These are phyloP conservation scores for Astyanax mexicanus DNA, from an alignment of 2,797 vertebrate genomes.

Conservation along the genomic window DNA sequence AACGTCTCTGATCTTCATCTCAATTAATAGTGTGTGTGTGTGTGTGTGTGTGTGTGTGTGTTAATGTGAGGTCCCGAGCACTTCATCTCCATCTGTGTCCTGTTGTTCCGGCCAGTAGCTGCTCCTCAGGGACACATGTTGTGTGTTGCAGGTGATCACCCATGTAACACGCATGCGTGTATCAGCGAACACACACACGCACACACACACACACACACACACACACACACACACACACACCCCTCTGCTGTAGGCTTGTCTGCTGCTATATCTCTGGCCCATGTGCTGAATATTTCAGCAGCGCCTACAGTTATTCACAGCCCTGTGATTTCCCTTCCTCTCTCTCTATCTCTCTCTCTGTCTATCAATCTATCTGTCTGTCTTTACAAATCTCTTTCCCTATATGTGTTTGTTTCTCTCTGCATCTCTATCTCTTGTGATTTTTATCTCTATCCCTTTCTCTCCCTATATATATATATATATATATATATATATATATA, in stretches of 20 bases:
- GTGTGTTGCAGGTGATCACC: not conserved
- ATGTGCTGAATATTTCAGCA: constrained; percentile 61
- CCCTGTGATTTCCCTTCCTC: constrained; percentile 21
- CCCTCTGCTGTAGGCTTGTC: constrained; percentile 21
- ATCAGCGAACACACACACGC: not conserved
- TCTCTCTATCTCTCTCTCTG: not conserved
- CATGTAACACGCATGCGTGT: not conserved
- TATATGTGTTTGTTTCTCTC: not conserved
- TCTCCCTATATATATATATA: not conserved
- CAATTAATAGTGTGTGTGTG: no score
- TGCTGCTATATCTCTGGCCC: constrained; percentile 53
- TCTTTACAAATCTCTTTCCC: not conserved
- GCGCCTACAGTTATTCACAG: constrained; percentile 54
- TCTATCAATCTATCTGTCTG: not conserved
- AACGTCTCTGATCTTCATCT: not conserved
- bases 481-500: not conserved
- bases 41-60: not conserved
- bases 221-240: constrained; percentile 33
- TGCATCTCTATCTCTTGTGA: not conserved
- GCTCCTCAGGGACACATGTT: not conserved
- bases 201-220: constrained; percentile 12
- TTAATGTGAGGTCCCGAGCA: not conserved
- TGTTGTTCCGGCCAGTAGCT: no score
- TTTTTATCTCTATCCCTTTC: not conserved
- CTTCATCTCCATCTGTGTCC: not conserved